Evolutionary conservation across 64 coral and sea anemone species (phyloP), one percentile per base, ranked within the genome.

Genomic region (Dendrophyllia cribrosa): DNA sequence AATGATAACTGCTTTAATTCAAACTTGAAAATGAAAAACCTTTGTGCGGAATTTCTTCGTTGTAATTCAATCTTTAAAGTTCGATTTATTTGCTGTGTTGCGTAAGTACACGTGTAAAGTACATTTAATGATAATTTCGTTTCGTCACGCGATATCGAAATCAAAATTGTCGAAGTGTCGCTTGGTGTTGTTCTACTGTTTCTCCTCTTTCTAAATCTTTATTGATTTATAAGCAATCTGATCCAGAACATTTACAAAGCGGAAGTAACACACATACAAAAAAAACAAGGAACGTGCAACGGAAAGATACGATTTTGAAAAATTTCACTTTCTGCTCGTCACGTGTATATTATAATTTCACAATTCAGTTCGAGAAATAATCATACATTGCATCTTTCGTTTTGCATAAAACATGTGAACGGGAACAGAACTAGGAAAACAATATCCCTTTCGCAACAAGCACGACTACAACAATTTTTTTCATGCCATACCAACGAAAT

Each of bases 61-160:
- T 16, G 70, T 23, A 45, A 72, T 72, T 45, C 25, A 44, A 72
- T 69, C 26, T 72, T 72, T 45, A 13, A 72, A 23, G 4, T 72
- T 49, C 43, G 14, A 10, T 7, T 26, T 82, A 15, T 82, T 63
- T 82, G 59, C 64, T 15, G 25, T 20, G 25, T 83, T 66, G 62
- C 80, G 80, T 68, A 84, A 84, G 62, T 84, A 84, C 80, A 84
- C 80, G 80, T 84, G 80, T 84, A 66, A 82, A 66, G 62, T 48
- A 84, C 63, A 65, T 67, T 46, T 67, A 9, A 43, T 51, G 3
- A 84, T 51, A 21, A 21, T 21, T 20, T 22, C 8, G 44, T 21
- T 20, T 22, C 8, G 44, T 84, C 80, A 84, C 80, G 80, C 80
- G 80, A 84, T 61, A 46, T 46, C 9, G 6, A 59, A 60, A 23